These are phyloP conservation scores for Plestiodon gilberti DNA, from an alignment of 2,113 vertebrate genomes.

Conservation along the genomic window DNA sequence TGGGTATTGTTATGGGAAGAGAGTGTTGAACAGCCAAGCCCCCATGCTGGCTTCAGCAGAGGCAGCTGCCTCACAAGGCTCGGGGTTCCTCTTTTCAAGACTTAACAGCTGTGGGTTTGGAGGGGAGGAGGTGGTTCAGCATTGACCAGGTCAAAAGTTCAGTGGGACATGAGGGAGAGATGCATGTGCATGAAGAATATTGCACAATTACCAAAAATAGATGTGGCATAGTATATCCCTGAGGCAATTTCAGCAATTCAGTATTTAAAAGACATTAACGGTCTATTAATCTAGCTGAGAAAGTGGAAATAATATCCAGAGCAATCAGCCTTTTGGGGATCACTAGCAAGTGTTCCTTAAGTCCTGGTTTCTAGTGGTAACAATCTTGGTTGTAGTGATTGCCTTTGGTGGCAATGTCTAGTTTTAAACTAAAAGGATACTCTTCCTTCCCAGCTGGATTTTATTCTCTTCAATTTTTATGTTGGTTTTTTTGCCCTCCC, in stretches of 20 bases:
- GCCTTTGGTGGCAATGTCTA: conserved; percentile 48
- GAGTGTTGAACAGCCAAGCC: conserved; percentile 49
- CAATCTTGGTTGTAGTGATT: conserved; percentile 61
- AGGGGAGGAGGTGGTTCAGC: conserved; percentile 56
- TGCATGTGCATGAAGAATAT: not conserved
- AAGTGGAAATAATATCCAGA: conserved; percentile 47
- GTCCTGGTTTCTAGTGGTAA: conserved; percentile 31
- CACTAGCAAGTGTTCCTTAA: conserved; percentile 53
- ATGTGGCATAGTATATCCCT: not conserved
- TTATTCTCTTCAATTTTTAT: conserved; percentile 8
- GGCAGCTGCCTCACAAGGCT: conserved; percentile 59
- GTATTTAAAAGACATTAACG: conserved; percentile 40
- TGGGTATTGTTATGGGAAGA: conserved; percentile 61
- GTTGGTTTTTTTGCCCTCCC: conserved; percentile 21
- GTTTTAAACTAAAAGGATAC: conserved; percentile 60
- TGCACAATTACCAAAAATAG: conserved; percentile 16
- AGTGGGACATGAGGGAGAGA: conserved; percentile 62
- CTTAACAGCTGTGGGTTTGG: conserved; percentile 30
- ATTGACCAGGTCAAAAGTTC: conserved; percentile 74
- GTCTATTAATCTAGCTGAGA: conserved; percentile 38
- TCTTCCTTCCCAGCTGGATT: conserved; percentile 35
- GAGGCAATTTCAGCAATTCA: conserved; percentile 20
- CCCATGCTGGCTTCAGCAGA: conserved; percentile 63
- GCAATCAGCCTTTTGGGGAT: conserved; percentile 47
- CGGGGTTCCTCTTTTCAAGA: conserved; percentile 62